These are phyloP conservation scores for Rhizomys pruinosus DNA, from an alignment of 2,113 vertebrate genomes.

Conservation along the genomic window DNA sequence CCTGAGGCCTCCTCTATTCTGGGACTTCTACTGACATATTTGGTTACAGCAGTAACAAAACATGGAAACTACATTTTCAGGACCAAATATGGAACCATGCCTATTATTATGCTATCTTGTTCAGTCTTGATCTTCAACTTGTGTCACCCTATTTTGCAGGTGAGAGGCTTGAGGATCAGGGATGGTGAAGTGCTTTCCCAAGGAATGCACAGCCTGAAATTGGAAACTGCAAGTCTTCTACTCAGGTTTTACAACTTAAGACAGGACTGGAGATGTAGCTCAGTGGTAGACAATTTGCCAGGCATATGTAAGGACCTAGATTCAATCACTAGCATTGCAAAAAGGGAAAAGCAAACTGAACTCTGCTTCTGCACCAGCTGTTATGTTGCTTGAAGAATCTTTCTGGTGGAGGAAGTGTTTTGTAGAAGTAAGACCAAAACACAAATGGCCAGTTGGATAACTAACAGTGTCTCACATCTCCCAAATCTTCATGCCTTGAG, in stretches of 20 bases:
- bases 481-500: background rate
- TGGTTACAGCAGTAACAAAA: background rate
- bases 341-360: background rate
- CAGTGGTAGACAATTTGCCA: background rate
- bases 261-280: background rate
- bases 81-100: background rate
- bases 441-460: background rate
- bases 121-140: background rate
- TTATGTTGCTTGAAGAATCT: background rate
- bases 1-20: background rate
- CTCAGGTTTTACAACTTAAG: background rate
- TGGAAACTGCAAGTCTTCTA: background rate
- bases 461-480: background rate
- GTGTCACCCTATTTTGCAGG: background rate
- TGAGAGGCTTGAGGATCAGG: background rate
- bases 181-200: background rate
- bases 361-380: background rate
- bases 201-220: background rate
- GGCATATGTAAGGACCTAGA: background rate
- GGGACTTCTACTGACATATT: background rate
- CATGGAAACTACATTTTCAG: constrained; percentile 1
- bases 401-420: background rate
- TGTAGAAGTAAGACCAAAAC: background rate
- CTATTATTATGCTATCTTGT: background rate
- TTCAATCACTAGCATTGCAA: background rate